Evolutionary conservation across 2,113 vertebrate genomes (phyloP).

Genomic region (Centropus bengalensis): DNA sequence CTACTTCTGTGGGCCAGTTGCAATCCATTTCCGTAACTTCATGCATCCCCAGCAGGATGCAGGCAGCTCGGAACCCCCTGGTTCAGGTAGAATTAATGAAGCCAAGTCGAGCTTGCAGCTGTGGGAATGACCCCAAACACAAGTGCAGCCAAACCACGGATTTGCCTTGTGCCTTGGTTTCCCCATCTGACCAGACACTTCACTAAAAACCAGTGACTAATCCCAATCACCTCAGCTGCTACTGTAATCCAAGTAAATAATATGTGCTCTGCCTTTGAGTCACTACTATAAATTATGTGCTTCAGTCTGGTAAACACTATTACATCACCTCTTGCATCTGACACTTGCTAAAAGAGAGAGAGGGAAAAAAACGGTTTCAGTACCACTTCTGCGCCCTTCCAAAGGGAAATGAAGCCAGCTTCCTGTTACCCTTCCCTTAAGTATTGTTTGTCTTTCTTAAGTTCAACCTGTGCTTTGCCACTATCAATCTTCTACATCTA

Average conservation of each 20-base stretch:
- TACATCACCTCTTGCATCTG: conserved; percentile 43
- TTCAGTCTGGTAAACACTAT: conserved; percentile 43
- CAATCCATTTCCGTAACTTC: not conserved
- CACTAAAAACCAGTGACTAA: not conserved
- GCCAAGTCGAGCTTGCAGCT: not conserved
- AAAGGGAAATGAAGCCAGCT: not conserved
- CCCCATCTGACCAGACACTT: not conserved
- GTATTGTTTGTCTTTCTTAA: conserved; percentile 2
- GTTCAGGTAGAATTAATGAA: not conserved
- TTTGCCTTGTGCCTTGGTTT: fast-evolving
- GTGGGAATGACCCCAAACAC: not conserved
- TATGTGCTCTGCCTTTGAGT: conserved; percentile 41
- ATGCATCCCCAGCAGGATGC: not conserved
- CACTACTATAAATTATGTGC: conserved; percentile 44
- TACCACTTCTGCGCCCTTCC: conserved; percentile 42
- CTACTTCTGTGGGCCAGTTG: not conserved
- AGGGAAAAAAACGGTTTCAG: not conserved
- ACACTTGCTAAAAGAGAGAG: not conserved
- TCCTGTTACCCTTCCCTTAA: not conserved
- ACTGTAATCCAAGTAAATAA: conserved; percentile 19
- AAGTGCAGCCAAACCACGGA: not conserved
- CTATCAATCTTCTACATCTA: not conserved
- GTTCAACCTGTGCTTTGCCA: not conserved
- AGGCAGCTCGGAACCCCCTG: not conserved
- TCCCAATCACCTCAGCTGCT: not conserved